These are phyloP conservation scores for Aradus depressus DNA, from an alignment of 2,888 invertebrate species.

Conservation along the genomic window DNA sequence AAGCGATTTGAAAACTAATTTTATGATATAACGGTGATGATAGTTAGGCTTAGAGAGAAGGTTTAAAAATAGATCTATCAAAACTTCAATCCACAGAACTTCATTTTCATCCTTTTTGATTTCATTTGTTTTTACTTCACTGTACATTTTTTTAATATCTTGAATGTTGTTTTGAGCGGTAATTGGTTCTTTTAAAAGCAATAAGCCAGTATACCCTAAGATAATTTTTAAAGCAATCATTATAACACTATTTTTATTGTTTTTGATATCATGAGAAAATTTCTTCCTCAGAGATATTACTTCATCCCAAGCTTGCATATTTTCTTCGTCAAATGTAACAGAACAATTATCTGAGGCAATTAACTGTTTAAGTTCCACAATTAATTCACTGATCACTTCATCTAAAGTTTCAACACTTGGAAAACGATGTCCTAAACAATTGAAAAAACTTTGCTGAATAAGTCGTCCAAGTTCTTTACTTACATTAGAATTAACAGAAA, in stretches of 20 bases:
- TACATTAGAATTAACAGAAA: conserved; percentile 1
- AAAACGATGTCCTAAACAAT: conserved; percentile 8
- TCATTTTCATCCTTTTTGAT: not conserved
- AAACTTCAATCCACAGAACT: conserved; percentile 12
- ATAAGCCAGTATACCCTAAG: conserved; percentile 5
- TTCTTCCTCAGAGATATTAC: not conserved
- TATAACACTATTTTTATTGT: not conserved
- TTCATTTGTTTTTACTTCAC: not conserved
- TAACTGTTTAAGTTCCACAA: conserved; percentile 1
- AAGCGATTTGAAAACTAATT: conserved; percentile 9
- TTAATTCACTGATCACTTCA: conserved; percentile 1
- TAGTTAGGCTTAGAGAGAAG: conserved; percentile 13
- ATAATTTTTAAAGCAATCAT: conserved; percentile 8
- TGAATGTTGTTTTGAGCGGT: conserved; percentile 12
- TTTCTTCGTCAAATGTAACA: conserved; percentile 5
- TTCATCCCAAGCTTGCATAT: conserved; percentile 3
- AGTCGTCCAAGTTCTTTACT: conserved; percentile 5
- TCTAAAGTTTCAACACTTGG: conserved; percentile 10
- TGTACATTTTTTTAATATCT: conserved; percentile 4
- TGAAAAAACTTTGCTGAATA: conserved; percentile 6
- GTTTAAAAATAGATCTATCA: conserved; percentile 16
- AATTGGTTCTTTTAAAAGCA: conserved; percentile 11
- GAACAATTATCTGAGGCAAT: too few species aligned
- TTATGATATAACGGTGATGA: conserved; percentile 12
- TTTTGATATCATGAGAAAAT: conserved; percentile 4